Evolutionary conservation across 2,888 invertebrate genomes (phyloP).

Genomic region (Schrankia costaestrigalis): DNA sequence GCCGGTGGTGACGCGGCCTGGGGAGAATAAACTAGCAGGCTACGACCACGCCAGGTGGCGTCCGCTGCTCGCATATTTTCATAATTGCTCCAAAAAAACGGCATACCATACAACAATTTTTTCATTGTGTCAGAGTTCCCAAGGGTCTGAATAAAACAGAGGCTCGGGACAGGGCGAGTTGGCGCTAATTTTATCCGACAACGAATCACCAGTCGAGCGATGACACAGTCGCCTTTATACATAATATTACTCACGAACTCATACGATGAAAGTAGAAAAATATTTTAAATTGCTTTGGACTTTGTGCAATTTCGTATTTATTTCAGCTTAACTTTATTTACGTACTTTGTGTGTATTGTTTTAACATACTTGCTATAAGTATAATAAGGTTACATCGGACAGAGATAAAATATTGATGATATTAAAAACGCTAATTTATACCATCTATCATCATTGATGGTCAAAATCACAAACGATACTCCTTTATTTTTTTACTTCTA

Average conservation of each 20-base stretch:
- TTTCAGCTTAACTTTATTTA: too few relatives aligned
- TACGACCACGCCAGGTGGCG: conserved; percentile 54
- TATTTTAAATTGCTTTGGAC: conserved; percentile 3
- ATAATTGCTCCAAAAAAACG: conserved; percentile 64
- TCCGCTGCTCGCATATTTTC: conserved; percentile 58
- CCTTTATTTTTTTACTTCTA: too few relatives aligned
- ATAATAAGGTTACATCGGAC: too few relatives aligned
- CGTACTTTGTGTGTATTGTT: too few relatives aligned
- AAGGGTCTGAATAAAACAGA: conserved; percentile 71
- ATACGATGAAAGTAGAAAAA: background rate
- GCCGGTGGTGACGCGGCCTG: conserved; percentile 32
- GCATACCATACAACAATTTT: conserved; percentile 63
- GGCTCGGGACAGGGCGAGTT: conserved; percentile 55
- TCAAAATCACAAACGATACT: too few relatives aligned
- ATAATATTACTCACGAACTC: conserved; percentile 16
- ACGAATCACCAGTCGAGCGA: conserved; percentile 48
- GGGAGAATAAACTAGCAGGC: conserved; percentile 34
- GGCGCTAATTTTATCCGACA: conserved; percentile 62
- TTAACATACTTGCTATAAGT: too few relatives aligned
- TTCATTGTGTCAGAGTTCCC: conserved; percentile 68
- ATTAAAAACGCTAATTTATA: too few relatives aligned
- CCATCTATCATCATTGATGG: too few relatives aligned
- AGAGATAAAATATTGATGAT: too few relatives aligned
- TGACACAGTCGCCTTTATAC: conserved; percentile 43
- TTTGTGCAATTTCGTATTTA: background rate